Evolutionary conservation across 2,888 invertebrate genomes (phyloP).

Genomic region (Lumbricus terrestris): DNA sequence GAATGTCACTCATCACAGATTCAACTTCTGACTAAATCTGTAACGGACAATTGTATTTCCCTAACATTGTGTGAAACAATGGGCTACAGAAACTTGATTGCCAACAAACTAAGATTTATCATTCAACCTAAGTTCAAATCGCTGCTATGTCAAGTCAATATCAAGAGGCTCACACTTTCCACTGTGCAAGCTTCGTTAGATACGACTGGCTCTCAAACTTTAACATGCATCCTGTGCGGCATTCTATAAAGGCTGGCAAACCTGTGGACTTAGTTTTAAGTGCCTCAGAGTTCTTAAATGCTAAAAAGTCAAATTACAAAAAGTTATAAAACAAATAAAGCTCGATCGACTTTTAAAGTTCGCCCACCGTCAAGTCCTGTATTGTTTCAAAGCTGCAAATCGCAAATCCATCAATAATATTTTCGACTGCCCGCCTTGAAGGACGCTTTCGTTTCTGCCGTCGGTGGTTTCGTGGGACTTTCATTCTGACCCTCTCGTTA

Average conservation of each 20-base stretch:
- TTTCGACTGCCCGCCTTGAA: background rate
- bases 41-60: background rate
- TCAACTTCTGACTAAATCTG: background rate
- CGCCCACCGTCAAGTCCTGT: background rate
- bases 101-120: background rate
- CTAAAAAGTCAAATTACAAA: background rate
- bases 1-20: background rate
- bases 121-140: background rate
- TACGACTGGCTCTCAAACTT: background rate
- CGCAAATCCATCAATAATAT: constrained; percentile 5
- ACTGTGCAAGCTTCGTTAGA: background rate
- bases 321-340: background rate
- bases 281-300: background rate
- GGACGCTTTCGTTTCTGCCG: background rate
- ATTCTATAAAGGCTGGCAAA: background rate
- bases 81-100: background rate
- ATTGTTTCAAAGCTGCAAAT: constrained; percentile 8
- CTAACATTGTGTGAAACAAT: background rate
- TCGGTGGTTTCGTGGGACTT: background rate
- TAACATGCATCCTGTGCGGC: too few relatives aligned
- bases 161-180: background rate
- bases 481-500: background rate
- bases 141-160: background rate
- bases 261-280: background rate
- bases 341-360: background rate